Evolutionary conservation across 2,888 invertebrate species (phyloP).

Genomic region (Eristalis tenax): DNA sequence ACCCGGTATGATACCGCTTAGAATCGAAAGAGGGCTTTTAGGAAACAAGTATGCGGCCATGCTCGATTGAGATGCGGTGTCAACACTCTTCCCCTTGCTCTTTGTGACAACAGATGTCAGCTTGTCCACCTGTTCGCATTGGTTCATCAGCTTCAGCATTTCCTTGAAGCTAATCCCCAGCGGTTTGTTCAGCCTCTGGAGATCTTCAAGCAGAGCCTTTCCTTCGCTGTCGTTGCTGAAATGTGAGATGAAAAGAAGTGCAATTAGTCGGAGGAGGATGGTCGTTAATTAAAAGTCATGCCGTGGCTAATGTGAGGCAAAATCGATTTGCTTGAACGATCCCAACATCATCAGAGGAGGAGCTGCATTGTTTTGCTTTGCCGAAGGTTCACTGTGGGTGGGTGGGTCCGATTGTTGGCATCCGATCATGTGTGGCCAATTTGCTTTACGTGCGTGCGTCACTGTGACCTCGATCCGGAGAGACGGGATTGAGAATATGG

Average conservation of each 20-base stretch:
- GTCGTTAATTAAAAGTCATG: not conserved
- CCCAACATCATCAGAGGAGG: not conserved
- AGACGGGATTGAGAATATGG: not conserved
- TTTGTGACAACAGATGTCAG: slow-evolving; percentile 73
- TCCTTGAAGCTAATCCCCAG: slow-evolving; percentile 86
- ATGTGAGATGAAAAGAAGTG: slow-evolving; percentile 80
- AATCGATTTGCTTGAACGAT: not conserved
- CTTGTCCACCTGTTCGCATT: slow-evolving; percentile 87
- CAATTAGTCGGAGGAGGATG: not conserved
- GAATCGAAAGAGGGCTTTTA: slow-evolving; percentile 86
- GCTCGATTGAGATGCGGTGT: slow-evolving; percentile 74
- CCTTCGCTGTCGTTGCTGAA: slow-evolving; percentile 88
- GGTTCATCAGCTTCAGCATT: slow-evolving; percentile 90
- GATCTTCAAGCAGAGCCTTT: slow-evolving; percentile 84
- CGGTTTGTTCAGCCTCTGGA: slow-evolving; percentile 85
- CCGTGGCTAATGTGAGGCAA: not conserved
- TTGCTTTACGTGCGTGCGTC: not conserved
- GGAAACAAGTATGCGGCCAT: slow-evolving; percentile 81
- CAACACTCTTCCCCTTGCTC: slow-evolving; percentile 76
- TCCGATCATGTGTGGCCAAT: slow-evolving; percentile 25
- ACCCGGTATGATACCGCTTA: slow-evolving; percentile 93
- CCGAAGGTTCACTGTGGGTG: not conserved
- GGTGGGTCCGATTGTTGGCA: slow-evolving; percentile 12
- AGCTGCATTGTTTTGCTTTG: not conserved
- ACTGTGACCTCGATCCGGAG: not conserved